Evolutionary conservation across 2,797 vertebrate genomes (phyloP), one percentile per base, ranked within the genome.

Genomic region (Merluccius polli): DNA sequence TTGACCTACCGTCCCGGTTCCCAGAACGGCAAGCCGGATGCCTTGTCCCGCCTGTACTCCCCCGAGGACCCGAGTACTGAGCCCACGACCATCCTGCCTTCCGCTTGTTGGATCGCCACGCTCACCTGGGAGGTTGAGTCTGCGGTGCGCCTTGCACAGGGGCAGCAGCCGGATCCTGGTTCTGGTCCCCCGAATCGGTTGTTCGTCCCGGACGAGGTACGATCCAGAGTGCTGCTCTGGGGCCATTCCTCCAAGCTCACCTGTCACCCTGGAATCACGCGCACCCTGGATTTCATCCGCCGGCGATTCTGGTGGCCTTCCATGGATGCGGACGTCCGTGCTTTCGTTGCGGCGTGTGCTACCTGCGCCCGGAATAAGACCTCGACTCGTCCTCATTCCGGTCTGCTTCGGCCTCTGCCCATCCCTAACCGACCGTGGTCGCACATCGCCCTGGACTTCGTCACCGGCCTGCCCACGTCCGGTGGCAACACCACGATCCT

Each of bases 251-350:
- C 38, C 4, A 2, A 24, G 2, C 13, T 59, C 1, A 18, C 44
- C 44, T 30, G 44, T 11, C 72, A 52, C 29, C 41, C 72, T 1
- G 41, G 72, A 18, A 21, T 30, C 0, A 15, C 10, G 15, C 15
- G 52, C n/a, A 73, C 72, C 4, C 24, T 73, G 7, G 1, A 2
- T 16, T 16, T 73, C 12, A 2, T 73, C 11, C 12, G 16, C 7
- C 27, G 29, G 4, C 41, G 13, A 10, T 48, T 73, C 41, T 73
- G 72, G 72, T 73, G 72, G 72, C 72, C 72, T 5, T 52, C 44
- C 12, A 16, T 73, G 72, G 15, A 52, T 2, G 10, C 16, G 27
- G 27, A 73, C 11, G 29, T 6, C n/a, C 11, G 29, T 13, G 41
- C 24, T 1, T 73, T 15, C 36, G 29, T 73, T 12, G n/a, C 38